Evolutionary conservation across 2,888 invertebrate genomes (phyloP).

Genomic region (Limnephilus auricula): DNA sequence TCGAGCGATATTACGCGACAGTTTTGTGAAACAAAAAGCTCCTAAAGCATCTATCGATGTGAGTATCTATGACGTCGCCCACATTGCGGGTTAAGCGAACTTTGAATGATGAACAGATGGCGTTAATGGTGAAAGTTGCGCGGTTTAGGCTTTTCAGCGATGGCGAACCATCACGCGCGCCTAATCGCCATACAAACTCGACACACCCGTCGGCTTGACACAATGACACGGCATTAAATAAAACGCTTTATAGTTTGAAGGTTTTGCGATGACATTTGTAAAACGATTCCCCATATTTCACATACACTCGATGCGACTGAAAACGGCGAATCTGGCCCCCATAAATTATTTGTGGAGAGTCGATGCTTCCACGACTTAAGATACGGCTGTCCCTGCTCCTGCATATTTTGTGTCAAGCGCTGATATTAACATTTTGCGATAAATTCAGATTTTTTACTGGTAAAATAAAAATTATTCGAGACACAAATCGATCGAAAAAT

Average conservation of each 20-base stretch:
- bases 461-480: neutral
- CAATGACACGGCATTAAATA: neutral
- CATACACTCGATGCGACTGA: neutral
- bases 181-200: neutral
- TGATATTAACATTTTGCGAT: neutral
- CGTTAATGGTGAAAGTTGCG: neutral
- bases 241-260: neutral
- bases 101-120: constrained; percentile 2
- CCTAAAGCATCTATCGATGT: neutral
- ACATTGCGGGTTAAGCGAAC: neutral
- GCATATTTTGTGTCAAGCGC: neutral
- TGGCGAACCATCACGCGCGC: neutral
- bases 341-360: neutral
- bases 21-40: neutral
- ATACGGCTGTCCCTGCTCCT: neutral
- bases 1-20: neutral
- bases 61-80: neutral
- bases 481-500: neutral
- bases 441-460: neutral
- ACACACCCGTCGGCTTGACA: neutral
- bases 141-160: neutral
- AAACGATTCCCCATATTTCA: neutral
- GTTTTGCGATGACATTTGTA: neutral
- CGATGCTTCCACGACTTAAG: neutral
- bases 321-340: neutral